Conservation (phyloP, 1,140 invertebrate genomes). For the Penaeus japonicus region DNA sequence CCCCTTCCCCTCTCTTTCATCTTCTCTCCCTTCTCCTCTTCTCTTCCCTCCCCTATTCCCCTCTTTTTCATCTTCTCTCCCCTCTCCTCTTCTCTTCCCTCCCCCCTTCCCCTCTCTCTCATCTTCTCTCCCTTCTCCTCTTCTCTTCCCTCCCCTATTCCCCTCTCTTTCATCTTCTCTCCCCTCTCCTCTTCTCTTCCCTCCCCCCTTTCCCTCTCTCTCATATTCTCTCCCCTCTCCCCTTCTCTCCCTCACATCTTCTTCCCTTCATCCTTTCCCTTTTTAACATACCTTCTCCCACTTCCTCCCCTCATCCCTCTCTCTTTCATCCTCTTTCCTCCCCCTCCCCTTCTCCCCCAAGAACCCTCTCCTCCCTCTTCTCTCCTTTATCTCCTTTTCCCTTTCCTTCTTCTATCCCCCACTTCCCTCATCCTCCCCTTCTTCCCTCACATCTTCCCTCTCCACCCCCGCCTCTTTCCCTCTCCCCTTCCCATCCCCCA, state of each 20-base stretch:
- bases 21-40: not conserved
- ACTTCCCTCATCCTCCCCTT: not conserved
- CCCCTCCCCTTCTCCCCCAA: not conserved
- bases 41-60: slow-evolving; percentile 13
- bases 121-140: not conserved
- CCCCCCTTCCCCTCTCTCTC: not conserved
- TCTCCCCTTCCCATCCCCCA: not conserved
- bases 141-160: not conserved
- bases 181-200: too few relatives aligned
- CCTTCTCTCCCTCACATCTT: not conserved
- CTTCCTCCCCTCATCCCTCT: too few relatives aligned
- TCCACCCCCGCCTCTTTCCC: not conserved
- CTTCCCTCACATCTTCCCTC: not conserved
- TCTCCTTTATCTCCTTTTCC: not conserved
- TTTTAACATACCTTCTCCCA: too few relatives aligned
- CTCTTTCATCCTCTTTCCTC: too few relatives aligned
- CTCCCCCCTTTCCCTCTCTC: too few relatives aligned
- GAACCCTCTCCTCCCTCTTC: not conserved
- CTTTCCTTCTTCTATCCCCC: not conserved
- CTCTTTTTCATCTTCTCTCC: not conserved
- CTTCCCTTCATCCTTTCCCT: not conserved
- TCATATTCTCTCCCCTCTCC: too few relatives aligned
- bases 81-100: not conserved
- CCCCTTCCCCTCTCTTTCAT: not conserved
- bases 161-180: not conserved